phyloP scores from a whole-genome alignment of 2,888 invertebrate genomes.

The Metopia argyrocephala region DNA sequence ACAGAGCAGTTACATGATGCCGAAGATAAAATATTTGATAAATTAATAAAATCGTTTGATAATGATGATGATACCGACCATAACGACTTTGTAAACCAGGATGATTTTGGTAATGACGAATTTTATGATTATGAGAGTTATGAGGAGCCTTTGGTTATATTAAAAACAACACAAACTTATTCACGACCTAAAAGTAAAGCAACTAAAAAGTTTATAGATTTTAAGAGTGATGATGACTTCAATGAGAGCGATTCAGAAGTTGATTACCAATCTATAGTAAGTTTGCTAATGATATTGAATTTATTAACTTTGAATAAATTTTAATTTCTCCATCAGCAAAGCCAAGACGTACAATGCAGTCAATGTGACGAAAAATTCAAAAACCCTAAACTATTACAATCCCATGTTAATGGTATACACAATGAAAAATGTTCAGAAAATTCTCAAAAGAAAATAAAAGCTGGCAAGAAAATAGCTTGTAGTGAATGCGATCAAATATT shows the following conservation, averaged over 20 bases:
- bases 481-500: conserved; percentile 57
- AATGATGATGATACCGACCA: conserved; percentile 10
- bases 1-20: no score
- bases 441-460: conserved; percentile 24
- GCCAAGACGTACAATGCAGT: conserved; percentile 59
- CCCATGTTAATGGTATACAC: conserved; percentile 66
- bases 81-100: conserved; percentile 1
- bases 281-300: background rate
- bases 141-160: conserved; percentile 61
- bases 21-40: conserved; percentile 43
- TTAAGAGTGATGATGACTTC: conserved; percentile 24
- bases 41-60: conserved; percentile 18
- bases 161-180: conserved; percentile 59
- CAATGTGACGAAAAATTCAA: conserved; percentile 69
- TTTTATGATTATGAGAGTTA: conserved; percentile 39
- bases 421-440: conserved; percentile 38
- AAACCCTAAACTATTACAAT: conserved; percentile 64
- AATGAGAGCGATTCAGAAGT: conserved; percentile 49
- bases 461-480: conserved; percentile 45
- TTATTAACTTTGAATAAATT: background rate
- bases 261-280: conserved; percentile 45
- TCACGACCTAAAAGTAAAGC: background rate
- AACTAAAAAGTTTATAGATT: background rate
- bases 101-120: conserved; percentile 31
- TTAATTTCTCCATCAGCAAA: background rate